Percentiles rank a stretch among this genome's conserved stretches.
Evolutionary conservation across 2,113 vertebrate species (phyloP).

Genomic region (Megalops atlanticus): DNA sequence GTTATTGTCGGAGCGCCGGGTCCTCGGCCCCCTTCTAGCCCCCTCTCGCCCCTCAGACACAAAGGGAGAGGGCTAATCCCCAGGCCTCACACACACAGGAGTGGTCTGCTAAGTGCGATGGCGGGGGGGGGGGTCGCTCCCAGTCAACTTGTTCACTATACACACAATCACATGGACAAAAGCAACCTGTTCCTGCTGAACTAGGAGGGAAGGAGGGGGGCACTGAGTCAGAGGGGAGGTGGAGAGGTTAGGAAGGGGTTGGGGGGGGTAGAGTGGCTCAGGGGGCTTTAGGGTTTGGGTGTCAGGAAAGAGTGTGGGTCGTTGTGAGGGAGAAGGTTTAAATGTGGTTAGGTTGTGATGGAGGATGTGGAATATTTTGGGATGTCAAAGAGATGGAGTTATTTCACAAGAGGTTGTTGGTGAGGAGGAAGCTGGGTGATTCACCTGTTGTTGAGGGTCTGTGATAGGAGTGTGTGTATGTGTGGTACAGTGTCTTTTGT

Average conservation of each 20-base stretch:
- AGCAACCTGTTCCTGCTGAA: neutral
- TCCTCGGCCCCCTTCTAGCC: neutral
- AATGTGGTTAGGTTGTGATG: neutral
- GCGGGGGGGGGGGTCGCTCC: neutral
- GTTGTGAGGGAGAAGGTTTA: neutral
- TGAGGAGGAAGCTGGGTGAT: no score
- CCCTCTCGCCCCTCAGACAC: slow-evolving; percentile 1
- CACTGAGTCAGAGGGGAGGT: neutral
- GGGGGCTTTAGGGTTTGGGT: neutral
- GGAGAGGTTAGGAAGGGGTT: neutral
- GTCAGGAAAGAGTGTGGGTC: neutral
- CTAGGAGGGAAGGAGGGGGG: neutral
- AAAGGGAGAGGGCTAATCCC: slow-evolving; percentile 25
- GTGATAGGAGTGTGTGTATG: neutral
- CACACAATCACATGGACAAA: neutral
- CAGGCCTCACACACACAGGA: slow-evolving; percentile 33
- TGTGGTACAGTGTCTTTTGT: neutral
- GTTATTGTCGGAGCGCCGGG: slow-evolving; percentile 12
- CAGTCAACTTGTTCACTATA: slow-evolving; percentile 9
- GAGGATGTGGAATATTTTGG: no score
- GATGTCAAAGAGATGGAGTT: neutral
- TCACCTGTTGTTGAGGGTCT: neutral
- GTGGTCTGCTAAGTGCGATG: slow-evolving; percentile 1
- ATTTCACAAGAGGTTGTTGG: no score
- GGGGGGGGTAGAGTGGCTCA: neutral